Evolutionary conservation across 2,113 vertebrate genomes (phyloP), one percentile per base, ranked within the genome.

Genomic region (Uria aalge): DNA sequence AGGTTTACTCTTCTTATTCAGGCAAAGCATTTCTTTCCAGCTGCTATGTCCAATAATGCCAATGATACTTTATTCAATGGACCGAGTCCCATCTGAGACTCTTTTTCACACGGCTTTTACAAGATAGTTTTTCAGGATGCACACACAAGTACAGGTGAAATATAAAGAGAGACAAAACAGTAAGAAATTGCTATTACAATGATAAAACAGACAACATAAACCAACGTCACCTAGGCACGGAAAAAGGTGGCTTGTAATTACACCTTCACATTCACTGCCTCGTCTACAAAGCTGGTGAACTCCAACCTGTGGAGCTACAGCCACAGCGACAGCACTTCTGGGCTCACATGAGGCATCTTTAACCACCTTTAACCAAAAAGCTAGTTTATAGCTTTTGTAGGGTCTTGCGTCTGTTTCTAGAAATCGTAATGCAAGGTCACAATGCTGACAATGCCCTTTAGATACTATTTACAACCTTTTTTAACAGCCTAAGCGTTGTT

Each of bases 381-480:
- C 63, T 66, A 45, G 9, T 69, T 76, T 45, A 57, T 22, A 57
- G 87, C 32, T 93, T 85, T 81, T 47, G 18, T 32, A 66, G 15
- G 26, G 13, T 53, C 63, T 55, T 56, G 3, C n/a, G 5, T 36
- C 63, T 27, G 2, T 76, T 86, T 84, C 57, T 69, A 55, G 27
- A 73, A 32, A 15, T 74, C 1, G 0, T 43, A 74, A 72, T 0
- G 2, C 38, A 64, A n/a, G 38, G 21, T 36, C 50, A 56, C 24
- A 32, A 50, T 50, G 15, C 30, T 62, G 45, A 66, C n/a, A 57
- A 9, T 27, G 22, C 7, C 47, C 14, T 53, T 73, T 52, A 62
- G 22, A 11, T 79, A 47, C 13, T 66, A 72, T 40, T 79, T 81
- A 55, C 21, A 32, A 26, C 21, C 10, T 47, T 23, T 60, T 72